Base-by-base conservation (phyloP, 2,888 invertebrate genomes). In the Lasioglossum marginatum region DNA sequence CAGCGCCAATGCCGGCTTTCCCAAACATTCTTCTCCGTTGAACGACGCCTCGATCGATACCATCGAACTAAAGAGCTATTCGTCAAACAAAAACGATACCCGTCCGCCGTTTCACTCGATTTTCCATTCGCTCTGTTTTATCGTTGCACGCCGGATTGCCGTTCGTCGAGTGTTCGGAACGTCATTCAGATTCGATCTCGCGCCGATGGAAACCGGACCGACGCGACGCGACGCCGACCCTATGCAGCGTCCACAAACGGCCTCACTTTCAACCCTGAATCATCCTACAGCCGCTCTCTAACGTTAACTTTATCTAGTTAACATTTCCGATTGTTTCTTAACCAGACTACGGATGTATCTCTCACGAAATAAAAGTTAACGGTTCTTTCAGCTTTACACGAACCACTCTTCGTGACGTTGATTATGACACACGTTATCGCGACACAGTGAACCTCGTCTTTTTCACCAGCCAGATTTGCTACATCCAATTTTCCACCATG, bases 181-280 rank as follows among this genome's bases (percentile, higher is more conserved):
- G 81, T 82, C 82, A 48, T 81, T 60, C 60, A 76, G 52, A 81
- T 83, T 76, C 66, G 72, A 81, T 72, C 52, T 27, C 31, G 34
- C 68, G n/a, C 31, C 48, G 81, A 57, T 66, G 72, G 27, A 43
- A 82, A 63, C 60, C 71, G 60, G 23, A 66, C 66, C 60, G 60
- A 60, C 27, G 60, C 52, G 52, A 52, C 52, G 23, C 60, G 14
- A 16, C 5, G 31, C 16, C 63, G 63, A 31, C 2, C 63, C 27
- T 23, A 52, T 52, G 23, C 52, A 52, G 1, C 52, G 52, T 52
- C 10, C 52, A n/a, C 52, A 4, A 52, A 52, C 52, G 10, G 52
- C 4, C 52, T 23, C n/a, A n/a, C 52, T 52, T 52, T n/a, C 63
- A 6, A 31, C 16, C 6, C 27, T 31, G 27, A 4, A 60, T 60